A percentile compares a stretch with the other conserved stretches of the same genome.
These are phyloP conservation scores for Diloba caeruleocephala DNA, from an alignment of 2,888 invertebrate genomes.

Conservation along the genomic window DNA sequence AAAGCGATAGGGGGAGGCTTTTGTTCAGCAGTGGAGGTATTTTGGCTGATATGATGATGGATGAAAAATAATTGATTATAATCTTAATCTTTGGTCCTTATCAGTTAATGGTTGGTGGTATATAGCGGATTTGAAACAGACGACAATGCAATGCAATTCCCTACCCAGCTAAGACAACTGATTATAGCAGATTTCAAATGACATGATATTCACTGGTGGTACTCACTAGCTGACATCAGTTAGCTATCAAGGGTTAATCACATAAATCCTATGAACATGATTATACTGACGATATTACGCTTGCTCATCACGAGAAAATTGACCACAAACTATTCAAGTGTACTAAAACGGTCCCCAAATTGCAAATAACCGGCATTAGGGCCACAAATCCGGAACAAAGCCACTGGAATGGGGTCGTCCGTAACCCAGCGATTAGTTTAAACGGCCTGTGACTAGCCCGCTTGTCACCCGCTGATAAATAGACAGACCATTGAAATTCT, in stretches of 20 bases:
- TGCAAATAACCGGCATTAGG: slow-evolving; percentile 38
- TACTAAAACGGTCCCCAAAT: slow-evolving; percentile 29
- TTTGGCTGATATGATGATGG: no score
- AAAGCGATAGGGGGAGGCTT: no score
- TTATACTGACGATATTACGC: slow-evolving; percentile 8
- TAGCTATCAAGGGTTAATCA: background rate
- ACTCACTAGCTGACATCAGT: no score
- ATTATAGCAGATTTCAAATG: no score
- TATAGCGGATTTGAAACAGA: no score
- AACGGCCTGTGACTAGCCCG: slow-evolving; percentile 25
- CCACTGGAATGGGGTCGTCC: slow-evolving; percentile 29
- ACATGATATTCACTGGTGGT: no score
- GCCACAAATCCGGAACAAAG: slow-evolving; percentile 45
- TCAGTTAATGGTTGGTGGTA: no score
- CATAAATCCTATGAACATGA: background rate
- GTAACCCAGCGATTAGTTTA: slow-evolving; percentile 44
- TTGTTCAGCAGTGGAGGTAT: no score
- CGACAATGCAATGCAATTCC: no score
- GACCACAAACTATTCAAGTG: slow-evolving; percentile 32
- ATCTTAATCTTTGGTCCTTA: no score
- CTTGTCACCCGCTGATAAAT: slow-evolving; percentile 45
- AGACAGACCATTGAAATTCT: slow-evolving; percentile 38
- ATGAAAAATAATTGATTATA: no score
- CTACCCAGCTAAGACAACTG: no score
- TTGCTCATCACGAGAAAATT: slow-evolving; percentile 16